Evolutionary conservation across 2,113 vertebrate species (phyloP).

Genomic region (Antigone vipio): DNA sequence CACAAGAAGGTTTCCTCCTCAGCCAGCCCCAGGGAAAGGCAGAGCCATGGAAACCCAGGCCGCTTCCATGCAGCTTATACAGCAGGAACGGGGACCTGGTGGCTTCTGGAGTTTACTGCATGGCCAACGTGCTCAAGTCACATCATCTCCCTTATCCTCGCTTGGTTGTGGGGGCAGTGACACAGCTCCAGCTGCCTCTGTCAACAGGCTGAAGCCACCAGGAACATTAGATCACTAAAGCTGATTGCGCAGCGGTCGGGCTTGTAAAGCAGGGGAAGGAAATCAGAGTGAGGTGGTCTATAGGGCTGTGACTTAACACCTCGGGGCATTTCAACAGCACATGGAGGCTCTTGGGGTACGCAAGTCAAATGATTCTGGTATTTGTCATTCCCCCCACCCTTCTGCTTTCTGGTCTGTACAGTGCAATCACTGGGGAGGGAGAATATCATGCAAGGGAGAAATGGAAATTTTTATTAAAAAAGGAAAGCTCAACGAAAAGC

Average conservation of each 20-base stretch:
- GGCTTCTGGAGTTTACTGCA: fast-evolving
- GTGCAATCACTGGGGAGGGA: not conserved
- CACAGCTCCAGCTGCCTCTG: not conserved
- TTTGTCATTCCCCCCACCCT: not conserved
- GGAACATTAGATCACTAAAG: not conserved
- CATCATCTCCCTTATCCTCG: not conserved
- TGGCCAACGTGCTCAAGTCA: fast-evolving
- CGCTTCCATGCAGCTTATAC: not conserved
- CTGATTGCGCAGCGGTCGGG: not conserved
- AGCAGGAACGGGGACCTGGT: not conserved
- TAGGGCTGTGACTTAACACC: not conserved
- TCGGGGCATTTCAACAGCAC: not conserved
- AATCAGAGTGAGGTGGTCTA: fast-evolving
- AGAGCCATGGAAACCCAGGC: not conserved
- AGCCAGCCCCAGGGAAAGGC: not conserved
- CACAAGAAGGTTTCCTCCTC: not conserved
- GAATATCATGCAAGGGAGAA: not conserved
- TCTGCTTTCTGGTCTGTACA: not conserved
- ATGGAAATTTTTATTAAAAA: constrained; percentile 35
- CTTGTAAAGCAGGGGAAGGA: constrained; percentile 14
- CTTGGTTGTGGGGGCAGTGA: not conserved
- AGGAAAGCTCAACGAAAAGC: not conserved
- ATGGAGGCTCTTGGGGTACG: not conserved
- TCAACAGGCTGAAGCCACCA: not conserved
- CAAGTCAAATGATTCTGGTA: not conserved